Percentiles rank a stretch among this genome's conserved stretches.
phyloP scores from a whole-genome alignment of 2,113 vertebrate species.

The Promerops cafer region DNA sequence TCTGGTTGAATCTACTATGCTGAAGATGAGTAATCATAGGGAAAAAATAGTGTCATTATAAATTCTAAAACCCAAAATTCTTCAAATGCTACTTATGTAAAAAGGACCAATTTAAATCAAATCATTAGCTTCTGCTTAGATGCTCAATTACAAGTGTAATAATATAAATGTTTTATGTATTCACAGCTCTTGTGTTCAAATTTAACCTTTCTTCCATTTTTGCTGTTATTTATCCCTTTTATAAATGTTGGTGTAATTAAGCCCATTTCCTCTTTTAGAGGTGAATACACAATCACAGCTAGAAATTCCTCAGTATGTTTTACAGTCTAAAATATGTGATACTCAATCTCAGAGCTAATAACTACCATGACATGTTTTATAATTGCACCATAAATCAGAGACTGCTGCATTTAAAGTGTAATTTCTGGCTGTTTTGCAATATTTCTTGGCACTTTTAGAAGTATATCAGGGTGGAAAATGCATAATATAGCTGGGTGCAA shows the following conservation, averaged over 20 bases:
- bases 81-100: conserved; percentile 7
- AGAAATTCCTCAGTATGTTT: background rate
- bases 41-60: background rate
- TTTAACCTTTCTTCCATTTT: background rate
- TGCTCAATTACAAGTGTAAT: conserved; percentile 12
- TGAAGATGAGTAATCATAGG: conserved; percentile 15
- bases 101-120: conserved; percentile 14
- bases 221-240: background rate
- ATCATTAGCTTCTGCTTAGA: conserved; percentile 1
- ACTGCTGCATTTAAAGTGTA: background rate
- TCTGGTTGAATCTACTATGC: background rate
- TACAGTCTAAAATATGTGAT: background rate
- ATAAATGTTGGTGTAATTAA: conserved; percentile 31
- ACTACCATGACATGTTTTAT: background rate
- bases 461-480: background rate
- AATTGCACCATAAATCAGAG: conserved; percentile 33
- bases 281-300: conserved; percentile 12
- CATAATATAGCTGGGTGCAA: background rate
- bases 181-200: background rate
- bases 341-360: conserved; percentile 6
- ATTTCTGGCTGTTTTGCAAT: background rate
- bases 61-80: background rate
- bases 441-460: background rate
- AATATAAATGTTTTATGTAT: background rate
- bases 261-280: conserved; percentile 16